Conservation (phyloP, 2,797 vertebrate species). For the Pangasius djambal region DNA sequence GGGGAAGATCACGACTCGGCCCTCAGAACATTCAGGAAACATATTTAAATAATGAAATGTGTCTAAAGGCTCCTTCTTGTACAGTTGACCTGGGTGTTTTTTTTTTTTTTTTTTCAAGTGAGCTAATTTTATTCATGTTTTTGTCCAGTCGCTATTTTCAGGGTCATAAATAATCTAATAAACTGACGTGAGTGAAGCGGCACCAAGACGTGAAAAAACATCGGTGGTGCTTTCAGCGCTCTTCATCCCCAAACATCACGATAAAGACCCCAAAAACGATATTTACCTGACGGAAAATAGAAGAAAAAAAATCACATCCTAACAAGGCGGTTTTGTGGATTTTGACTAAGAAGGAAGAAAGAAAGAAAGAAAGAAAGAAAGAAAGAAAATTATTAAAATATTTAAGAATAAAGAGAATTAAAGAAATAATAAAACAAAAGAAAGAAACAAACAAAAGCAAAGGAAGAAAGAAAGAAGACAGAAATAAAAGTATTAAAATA, state of each 20-base stretch:
- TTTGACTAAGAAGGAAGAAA: background rate
- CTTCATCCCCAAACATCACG: background rate
- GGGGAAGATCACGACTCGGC: background rate
- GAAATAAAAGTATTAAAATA: background rate
- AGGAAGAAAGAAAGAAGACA: background rate
- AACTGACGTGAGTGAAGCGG: background rate
- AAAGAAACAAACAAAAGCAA: background rate
- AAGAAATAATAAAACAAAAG: background rate
- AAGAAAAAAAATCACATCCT: background rate
- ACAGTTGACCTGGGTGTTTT: background rate
- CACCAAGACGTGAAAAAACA: background rate
- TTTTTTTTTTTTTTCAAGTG: background rate
- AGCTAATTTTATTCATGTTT: too few species aligned
- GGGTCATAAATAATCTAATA: background rate
- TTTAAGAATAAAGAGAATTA: too few species aligned
- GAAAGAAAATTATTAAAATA: too few species aligned
- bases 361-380: background rate
- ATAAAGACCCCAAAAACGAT: background rate
- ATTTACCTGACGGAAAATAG: background rate
- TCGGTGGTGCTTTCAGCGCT: background rate
- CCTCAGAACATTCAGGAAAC: background rate
- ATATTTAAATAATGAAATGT: too few species aligned
- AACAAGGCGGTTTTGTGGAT: background rate
- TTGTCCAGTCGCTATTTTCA: background rate
- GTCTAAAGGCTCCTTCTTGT: background rate